Base-by-base conservation (phyloP, 2,888 invertebrate genomes). In the Herminia tarsipennalis region DNA sequence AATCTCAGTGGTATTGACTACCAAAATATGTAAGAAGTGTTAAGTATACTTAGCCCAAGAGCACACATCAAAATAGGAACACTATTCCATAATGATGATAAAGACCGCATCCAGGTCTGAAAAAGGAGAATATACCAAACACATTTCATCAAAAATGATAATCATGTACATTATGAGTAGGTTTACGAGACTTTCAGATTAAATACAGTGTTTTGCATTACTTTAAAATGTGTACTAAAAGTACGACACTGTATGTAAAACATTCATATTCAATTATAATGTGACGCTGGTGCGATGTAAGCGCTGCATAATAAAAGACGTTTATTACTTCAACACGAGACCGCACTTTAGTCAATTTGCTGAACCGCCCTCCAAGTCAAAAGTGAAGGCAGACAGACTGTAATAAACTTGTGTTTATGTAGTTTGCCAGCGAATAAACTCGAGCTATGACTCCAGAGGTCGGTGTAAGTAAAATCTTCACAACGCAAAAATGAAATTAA, bases 401-500 rank as follows among this genome's bases (percentile, higher is more conserved):
- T 75, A 79, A 81, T 85, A 82, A 86, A 83, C 73, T 76, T 66
- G 72, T 76, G 76, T 81, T 83, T 81, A 81, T 76, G 73, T 81
- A 79, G 78, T 78, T 77, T 71, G 63, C 70, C 68, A 67, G 67
- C 66, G 63, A 78, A 76, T 75, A 72, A 70, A 73, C 62, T 56
- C 58, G 48, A 65, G 52, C 59, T 59, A 68, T 61, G 66, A 56
- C 57, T 70, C 55, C 60, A 62, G 62, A 68, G 57, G 36, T 49
- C 51, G 38, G 8, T 25, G 29, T 9, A 12, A 49, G 45, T 52
- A 50, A 70, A 77, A 70, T 75, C 68, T 66, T 66, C 56, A 46
- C 69, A 78, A 82, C 52, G 52, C 71, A 78, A 84, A 86, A 84
- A 83, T 80, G 64, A 81, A 86, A 83, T 80, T 71, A 81, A 84